Percentiles rank a stretch among this genome's conserved stretches.
Evolutionary conservation across 2,797 vertebrate species (phyloP).

Genomic region (Crax fasciolata): DNA sequence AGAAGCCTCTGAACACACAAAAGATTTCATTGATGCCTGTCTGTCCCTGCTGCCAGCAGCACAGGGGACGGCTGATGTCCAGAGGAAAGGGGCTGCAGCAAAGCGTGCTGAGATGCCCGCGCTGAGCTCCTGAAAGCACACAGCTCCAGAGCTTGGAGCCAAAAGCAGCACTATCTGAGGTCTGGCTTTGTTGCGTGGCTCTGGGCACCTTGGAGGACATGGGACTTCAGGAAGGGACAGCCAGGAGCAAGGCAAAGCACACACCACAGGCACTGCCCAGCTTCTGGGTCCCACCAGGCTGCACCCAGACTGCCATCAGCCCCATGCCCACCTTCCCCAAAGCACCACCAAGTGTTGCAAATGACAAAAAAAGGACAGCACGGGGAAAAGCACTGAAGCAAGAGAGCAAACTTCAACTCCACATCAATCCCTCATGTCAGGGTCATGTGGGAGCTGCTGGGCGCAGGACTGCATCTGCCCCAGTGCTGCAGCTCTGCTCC

Average conservation of each 20-base stretch:
- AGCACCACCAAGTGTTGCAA: background rate
- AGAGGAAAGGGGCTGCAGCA: background rate
- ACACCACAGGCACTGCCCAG: rapidly evolving
- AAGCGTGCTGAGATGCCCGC: rapidly evolving
- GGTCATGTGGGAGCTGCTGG: background rate
- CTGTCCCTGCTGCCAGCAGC: background rate
- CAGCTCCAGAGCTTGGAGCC: background rate
- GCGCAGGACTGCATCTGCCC: background rate
- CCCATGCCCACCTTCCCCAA: background rate
- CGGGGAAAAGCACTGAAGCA: background rate
- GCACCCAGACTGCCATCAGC: background rate
- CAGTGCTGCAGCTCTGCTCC: background rate
- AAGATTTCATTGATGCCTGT: background rate
- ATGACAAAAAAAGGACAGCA: background rate
- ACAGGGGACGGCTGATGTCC: rapidly evolving
- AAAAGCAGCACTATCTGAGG: background rate
- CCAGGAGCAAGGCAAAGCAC: background rate
- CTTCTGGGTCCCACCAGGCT: background rate
- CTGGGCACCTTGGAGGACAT: background rate
- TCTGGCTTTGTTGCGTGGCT: rapidly evolving
- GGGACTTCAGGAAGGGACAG: background rate
- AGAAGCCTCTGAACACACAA: background rate
- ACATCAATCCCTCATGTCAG: background rate
- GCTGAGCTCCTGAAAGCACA: background rate
- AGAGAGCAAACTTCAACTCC: background rate